These are phyloP conservation scores for Athalia cordata DNA, from an alignment of 2,888 invertebrate species.

Conservation along the genomic window DNA sequence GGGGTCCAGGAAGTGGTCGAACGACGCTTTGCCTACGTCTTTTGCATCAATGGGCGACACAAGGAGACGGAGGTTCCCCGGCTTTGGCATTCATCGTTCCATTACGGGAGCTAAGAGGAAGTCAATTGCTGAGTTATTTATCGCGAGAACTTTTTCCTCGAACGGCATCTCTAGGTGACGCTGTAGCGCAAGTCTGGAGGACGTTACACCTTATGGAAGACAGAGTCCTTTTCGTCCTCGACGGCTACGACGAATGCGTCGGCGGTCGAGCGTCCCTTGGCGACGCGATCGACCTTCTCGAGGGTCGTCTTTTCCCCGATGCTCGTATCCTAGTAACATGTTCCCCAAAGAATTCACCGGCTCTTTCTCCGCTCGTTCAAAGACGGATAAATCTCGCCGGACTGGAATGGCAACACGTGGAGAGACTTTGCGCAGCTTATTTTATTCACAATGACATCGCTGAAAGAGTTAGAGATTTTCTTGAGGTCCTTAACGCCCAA, in stretches of 20 bases:
- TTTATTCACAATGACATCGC: slow-evolving; percentile 74
- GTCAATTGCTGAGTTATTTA: slow-evolving; percentile 62
- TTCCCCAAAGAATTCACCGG: slow-evolving; percentile 70
- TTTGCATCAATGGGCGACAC: slow-evolving; percentile 77
- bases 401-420: slow-evolving; percentile 74
- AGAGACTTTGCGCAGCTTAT: slow-evolving; percentile 73
- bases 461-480: slow-evolving; percentile 68
- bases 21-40: slow-evolving; percentile 75
- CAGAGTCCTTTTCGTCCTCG: slow-evolving; percentile 75
- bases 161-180: slow-evolving; percentile 63
- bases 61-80: slow-evolving; percentile 72
- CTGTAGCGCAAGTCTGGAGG: slow-evolving; percentile 73
- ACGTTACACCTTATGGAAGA: slow-evolving; percentile 73
- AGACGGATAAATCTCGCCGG: slow-evolving; percentile 74
- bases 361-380: slow-evolving; percentile 73
- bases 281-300: slow-evolving; percentile 75
- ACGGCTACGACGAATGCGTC: slow-evolving; percentile 75
- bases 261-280: slow-evolving; percentile 71
- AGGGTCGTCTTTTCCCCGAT: slow-evolving; percentile 76
- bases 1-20: slow-evolving; percentile 75
- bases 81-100: slow-evolving; percentile 75
- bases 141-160: slow-evolving; percentile 72
- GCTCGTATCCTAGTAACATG: slow-evolving; percentile 76
- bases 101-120: slow-evolving; percentile 75
- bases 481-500: slow-evolving; percentile 72